phyloP scores from a whole-genome alignment of 1,140 invertebrate genomes.

The Archegozetes longisetosus region DNA sequence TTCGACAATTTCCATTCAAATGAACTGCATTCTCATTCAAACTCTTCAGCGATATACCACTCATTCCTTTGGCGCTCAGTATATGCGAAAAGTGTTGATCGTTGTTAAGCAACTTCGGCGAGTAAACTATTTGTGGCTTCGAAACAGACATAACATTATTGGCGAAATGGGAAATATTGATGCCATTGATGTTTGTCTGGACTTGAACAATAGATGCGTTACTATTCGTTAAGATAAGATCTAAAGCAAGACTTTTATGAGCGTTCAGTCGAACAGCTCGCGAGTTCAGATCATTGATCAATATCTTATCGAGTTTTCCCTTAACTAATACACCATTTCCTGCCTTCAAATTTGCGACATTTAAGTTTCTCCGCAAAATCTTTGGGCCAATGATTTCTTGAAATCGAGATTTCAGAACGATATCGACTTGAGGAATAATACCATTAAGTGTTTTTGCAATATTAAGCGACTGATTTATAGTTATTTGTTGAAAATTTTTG shows the following conservation, averaged over 20 bases:
- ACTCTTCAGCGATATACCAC: conserved; percentile 1
- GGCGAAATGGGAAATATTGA: conserved; percentile 11
- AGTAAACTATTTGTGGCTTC: conserved; percentile 3
- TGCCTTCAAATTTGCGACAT: neutral
- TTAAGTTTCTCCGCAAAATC: neutral
- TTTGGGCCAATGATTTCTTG: neutral
- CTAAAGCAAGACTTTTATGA: conserved; percentile 5
- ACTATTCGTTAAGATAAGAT: conserved; percentile 4
- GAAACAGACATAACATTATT: conserved; percentile 17
- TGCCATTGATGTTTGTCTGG: conserved; percentile 5
- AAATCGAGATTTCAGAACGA: neutral
- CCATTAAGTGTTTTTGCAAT: neutral
- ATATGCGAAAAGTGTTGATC: neutral
- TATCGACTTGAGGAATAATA: conserved; percentile 3
- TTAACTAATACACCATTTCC: neutral
- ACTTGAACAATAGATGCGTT: neutral
- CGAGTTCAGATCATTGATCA: neutral
- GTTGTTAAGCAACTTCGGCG: neutral
- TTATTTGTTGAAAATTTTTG: neutral
- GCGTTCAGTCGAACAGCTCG: neutral
- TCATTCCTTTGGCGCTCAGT: neutral
- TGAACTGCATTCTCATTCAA: conserved; percentile 10
- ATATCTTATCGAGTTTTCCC: neutral
- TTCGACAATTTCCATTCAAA: neutral
- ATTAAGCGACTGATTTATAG: neutral